Conservation (phyloP, 1,140 invertebrate species). For the Aphelenchoides avenae region DNA sequence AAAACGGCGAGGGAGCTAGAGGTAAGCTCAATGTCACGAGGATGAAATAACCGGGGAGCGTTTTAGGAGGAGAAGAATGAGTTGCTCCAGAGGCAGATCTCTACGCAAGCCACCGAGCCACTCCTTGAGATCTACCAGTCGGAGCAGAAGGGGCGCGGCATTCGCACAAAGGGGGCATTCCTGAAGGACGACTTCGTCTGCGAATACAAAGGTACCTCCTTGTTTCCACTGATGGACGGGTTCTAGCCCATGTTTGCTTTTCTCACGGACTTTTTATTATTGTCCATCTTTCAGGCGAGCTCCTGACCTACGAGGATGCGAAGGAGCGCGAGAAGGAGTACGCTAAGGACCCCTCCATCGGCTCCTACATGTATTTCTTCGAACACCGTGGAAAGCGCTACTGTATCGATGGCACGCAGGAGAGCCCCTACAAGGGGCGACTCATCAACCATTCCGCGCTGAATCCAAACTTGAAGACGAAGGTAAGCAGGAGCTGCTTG, state of each 20-base stretch:
- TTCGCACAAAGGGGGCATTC: conserved; percentile 21
- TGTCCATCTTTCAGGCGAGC: conserved; percentile 68
- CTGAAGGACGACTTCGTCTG: conserved; percentile 43
- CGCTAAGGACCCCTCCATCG: conserved; percentile 76
- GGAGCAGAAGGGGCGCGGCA: conserved; percentile 33
- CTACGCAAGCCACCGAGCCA: conserved; percentile 26
- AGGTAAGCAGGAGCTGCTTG: conserved; percentile 66
- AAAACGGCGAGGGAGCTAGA: conserved; percentile 32
- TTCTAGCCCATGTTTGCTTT: not conserved
- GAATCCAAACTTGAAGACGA: conserved; percentile 78
- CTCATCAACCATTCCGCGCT: conserved; percentile 90
- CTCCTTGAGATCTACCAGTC: conserved; percentile 27
- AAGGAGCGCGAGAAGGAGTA: conserved; percentile 77
- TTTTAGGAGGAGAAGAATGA: conserved; percentile 33
- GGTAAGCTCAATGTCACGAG: conserved; percentile 26
- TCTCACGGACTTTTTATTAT: too few relatives aligned
- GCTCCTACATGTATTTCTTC: conserved; percentile 99
- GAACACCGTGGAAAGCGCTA: conserved; percentile 80
- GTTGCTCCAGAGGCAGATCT: conserved; percentile 23
- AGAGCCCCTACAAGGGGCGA: conserved; percentile 79
- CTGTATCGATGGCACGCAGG: conserved; percentile 93
- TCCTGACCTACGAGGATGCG: conserved; percentile 78
- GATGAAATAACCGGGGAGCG: not conserved
- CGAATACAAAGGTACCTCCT: conserved; percentile 35
- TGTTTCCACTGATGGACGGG: not conserved